Base-by-base conservation (phyloP, 2,113 vertebrate genomes). In the Platichthys stellatus region DNA sequence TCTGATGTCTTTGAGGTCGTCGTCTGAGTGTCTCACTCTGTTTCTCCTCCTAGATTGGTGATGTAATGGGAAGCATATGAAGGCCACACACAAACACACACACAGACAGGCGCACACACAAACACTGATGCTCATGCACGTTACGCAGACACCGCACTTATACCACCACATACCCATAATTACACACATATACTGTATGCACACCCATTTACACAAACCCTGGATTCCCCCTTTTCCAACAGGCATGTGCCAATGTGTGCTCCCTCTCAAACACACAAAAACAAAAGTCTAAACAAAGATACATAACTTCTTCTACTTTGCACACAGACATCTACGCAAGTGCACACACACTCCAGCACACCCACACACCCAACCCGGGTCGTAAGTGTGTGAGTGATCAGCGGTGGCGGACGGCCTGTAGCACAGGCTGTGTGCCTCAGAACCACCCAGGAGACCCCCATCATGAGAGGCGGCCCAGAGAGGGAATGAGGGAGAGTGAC, bases 371-470 rank as follows among this genome's bases (percentile, higher is more conserved):
- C 82, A 60, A 43, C 71, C 56, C 17, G 74, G 78, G 65, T 81
- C 69, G 57, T 61, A 15, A 24, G 71, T 72, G 81, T 86, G 87
- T 87, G 89, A 83, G 78, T 64, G 82, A 84, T 84, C 81, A 64
- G 66, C 11, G 63, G 60, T 75, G 89, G 80, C 75, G 75, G 72
- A 83, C 54, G 84, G 88, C 87, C 78, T 83, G 47, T 49, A 79
- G 84, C 88, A 85, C 76, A 62, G 47, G 77, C 47, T 68, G 72
- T 68, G 80, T 63, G 74, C 81, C 59, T 87, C 76, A 86, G 87
- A 92, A 89, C 93, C 92, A 93, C 93, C 92, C 93, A 92, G 87
- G 88, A 94, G 94, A 93, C 94, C 94, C 93, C 93, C 94, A 94
- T 94, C 88, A 90, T 83, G 82, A 92, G 79, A 86, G 69, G 74